Base-by-base conservation (phyloP, 2,113 vertebrate species). In the Chascanopsetta lugubris region DNA sequence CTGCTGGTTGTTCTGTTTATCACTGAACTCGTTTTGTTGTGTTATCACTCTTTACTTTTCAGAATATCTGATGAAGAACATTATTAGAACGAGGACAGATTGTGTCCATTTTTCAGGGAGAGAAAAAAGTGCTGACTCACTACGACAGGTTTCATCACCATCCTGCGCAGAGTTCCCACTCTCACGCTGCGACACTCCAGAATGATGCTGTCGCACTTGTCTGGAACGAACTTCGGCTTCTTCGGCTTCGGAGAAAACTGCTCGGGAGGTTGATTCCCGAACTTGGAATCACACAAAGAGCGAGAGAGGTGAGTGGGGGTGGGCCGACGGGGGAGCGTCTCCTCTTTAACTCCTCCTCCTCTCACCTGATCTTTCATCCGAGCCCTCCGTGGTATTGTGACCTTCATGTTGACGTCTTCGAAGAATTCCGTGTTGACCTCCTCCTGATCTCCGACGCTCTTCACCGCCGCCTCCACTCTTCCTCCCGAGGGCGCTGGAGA, bases 281-380 rank as follows among this genome's bases (percentile, higher is more conserved):
- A 95, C 96, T 98, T 89, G 11, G 85, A 49, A 46, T 2, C 15
- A 46, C 11, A 7, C 24, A 13, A 57, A 7, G 26, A 13, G 15
- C 4, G 6, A 2, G 38, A 55, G 36, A 57, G 10, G 4, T 15
- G n/a, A n/a, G n/a, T 1, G 8, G 25, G 50, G 27, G 21, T 26
- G 34, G 6, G 34, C 7, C 10, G 30, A 5, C 30, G 7, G 30
- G 13, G 12, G 34, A 38, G 34, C 34, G 38, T 42, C 18, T 18
- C 17, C 6, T 6, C 4, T 38, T 32, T 32, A 9, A 1, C 8
- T 12, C 32, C 4, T 8, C 50, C 1, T 5, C 1, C 17, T 10
- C 43, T 24, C 91, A 97, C 97, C 93, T 95, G 92, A 74, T 98
- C 97, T 84, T 95, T 98, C 95, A 97, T 96, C 77, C 94, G 94